Evolutionary conservation across 2,113 vertebrate species (phyloP), one percentile per base, ranked within the genome.

Genomic region (Lipotes vexillifer): DNA sequence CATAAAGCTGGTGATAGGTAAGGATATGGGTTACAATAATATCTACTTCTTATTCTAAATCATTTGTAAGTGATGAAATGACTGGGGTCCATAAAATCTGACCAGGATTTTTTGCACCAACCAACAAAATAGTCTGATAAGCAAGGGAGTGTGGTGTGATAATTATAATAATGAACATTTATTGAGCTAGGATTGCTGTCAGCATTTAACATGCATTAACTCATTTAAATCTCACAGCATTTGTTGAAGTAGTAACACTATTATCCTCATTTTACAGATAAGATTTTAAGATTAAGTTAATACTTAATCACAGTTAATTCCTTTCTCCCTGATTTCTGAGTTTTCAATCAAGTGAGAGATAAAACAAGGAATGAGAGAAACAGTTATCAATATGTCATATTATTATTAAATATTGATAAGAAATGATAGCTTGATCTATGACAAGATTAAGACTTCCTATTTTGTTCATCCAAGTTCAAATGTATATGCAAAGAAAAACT

Each of bases 371-470:
- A 89, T 82, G 59, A 72, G 78, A 85, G 23, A 52, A 94, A 55
- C 3, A 83, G 8, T 81, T 65, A 49, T 46, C 27, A 57, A 7
- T 44, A 57, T 83, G 84, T 61, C 46, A 65, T 2, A 29, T 57
- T 93, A 74, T 82, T 72, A 8, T 65, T 87, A 92, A 91, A 92
- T 92, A n/a, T 20, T 93, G 29, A 72, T 72, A 86, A 86, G 52
- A 66, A 90, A 49, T 68, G 31, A 38, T 63, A 93, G 46, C 20
- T 66, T 52, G 0, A 25, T 41, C 29, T 78, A 66, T 63, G 31
- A n/a, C 15, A 49, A 85, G 52, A 49, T 20, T 77, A 41, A 68
- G 20, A 49, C n/a, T 97, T 92, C 36, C 29, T 33, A 41, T 89
- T 66, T 44, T 36, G 1, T 55, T 92, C 11, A 20, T 63, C 29